These are phyloP conservation scores for Cnemophilus loriae DNA, from an alignment of 2,113 vertebrate species.

Conservation along the genomic window DNA sequence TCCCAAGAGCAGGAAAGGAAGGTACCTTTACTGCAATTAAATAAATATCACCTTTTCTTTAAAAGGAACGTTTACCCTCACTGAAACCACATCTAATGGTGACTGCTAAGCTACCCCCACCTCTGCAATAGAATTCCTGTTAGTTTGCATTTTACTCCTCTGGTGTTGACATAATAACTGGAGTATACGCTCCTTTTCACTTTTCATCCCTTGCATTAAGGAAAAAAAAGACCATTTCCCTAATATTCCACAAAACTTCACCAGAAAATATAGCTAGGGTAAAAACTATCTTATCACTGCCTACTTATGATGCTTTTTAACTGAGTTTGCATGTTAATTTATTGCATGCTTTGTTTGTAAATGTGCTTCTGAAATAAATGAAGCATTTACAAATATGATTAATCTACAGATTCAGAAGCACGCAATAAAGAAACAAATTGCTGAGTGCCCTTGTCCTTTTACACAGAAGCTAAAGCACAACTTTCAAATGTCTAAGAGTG, in stretches of 20 bases:
- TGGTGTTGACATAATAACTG: neutral
- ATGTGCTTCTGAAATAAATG: slow-evolving; percentile 65
- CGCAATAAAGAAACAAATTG: slow-evolving; percentile 53
- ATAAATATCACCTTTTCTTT: slow-evolving; percentile 17
- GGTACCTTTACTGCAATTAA: neutral
- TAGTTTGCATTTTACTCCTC: neutral
- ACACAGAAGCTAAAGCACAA: slow-evolving; percentile 19
- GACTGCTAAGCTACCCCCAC: neutral
- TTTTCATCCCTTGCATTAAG: neutral
- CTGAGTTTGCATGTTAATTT: slow-evolving; percentile 51
- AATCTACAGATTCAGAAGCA: slow-evolving; percentile 47
- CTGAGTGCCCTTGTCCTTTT: slow-evolving; percentile 21
- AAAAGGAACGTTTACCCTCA: neutral
- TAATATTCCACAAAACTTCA: neutral
- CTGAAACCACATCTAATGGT: neutral
- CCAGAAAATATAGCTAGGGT: neutral
- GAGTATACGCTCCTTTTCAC: neutral
- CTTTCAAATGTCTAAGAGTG: slow-evolving; percentile 41
- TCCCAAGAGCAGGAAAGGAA: slow-evolving; percentile 41
- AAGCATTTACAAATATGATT: slow-evolving; percentile 65
- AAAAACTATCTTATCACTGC: slow-evolving; percentile 21
- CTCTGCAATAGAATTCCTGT: neutral
- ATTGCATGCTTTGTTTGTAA: slow-evolving; percentile 55
- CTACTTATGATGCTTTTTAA: slow-evolving; percentile 24
- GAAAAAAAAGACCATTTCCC: neutral